A percentile compares a stretch with the other conserved stretches of the same genome.
phyloP scores from a whole-genome alignment of 2,113 vertebrate species.

The Platysteira castanea region DNA sequence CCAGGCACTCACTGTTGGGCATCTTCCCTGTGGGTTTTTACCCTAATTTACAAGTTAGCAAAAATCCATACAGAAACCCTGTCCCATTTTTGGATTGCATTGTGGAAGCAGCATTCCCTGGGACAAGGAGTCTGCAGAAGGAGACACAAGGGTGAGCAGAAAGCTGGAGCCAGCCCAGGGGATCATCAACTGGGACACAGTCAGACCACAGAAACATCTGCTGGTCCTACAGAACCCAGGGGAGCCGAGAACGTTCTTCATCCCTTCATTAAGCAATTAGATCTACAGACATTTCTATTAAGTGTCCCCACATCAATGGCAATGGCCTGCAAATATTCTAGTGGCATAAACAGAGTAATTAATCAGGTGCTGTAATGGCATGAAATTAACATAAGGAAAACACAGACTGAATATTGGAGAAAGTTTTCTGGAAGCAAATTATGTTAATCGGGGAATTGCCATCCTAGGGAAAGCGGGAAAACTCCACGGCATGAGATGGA shows the following conservation, averaged over 20 bases:
- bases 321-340: slow-evolving; percentile 49
- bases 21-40: not conserved
- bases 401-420: not conserved
- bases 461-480: not conserved
- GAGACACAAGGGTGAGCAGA: not conserved
- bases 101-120: not conserved
- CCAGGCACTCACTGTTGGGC: not conserved
- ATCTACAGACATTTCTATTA: not conserved
- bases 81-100: not conserved
- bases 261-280: slow-evolving; percentile 33
- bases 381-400: slow-evolving; percentile 47
- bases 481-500: not conserved
- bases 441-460: not conserved
- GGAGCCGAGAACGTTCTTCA: not conserved
- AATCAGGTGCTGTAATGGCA: slow-evolving; percentile 31
- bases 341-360: slow-evolving; percentile 47
- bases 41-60: not conserved
- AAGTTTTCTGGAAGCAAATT: slow-evolving; percentile 14
- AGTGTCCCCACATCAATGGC: not conserved
- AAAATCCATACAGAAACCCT: not conserved
- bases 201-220: not conserved
- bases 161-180: not conserved
- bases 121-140: not conserved
- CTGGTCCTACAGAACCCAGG: not conserved
- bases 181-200: not conserved